Evolutionary conservation across 2,888 invertebrate species (phyloP).

Genomic region (Schrankia costaestrigalis): DNA sequence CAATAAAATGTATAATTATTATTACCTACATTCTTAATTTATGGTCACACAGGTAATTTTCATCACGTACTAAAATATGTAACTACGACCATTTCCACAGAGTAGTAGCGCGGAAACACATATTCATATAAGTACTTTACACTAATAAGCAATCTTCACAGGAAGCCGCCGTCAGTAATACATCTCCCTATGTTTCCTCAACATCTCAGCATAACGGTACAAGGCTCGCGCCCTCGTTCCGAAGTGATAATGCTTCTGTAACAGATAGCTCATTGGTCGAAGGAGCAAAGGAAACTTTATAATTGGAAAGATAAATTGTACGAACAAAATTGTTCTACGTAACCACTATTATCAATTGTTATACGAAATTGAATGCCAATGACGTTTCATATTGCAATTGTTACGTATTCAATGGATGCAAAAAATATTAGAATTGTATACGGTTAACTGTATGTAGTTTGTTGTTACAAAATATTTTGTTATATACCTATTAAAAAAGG

Average conservation of each 20-base stretch:
- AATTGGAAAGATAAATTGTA: slow-evolving; percentile 47
- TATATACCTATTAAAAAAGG: too few species aligned
- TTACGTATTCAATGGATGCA: background rate
- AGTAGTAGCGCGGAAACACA: slow-evolving; percentile 15
- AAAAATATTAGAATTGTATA: background rate
- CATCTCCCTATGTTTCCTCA: slow-evolving; percentile 47
- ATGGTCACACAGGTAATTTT: too few species aligned
- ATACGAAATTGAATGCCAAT: slow-evolving; percentile 17
- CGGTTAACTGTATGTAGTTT: background rate
- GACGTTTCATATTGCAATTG: slow-evolving; percentile 9
- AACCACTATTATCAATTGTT: slow-evolving; percentile 13
- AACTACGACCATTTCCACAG: slow-evolving; percentile 13
- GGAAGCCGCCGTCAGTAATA: slow-evolving; percentile 15
- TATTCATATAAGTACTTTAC: too few species aligned
- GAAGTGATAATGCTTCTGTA: slow-evolving; percentile 64
- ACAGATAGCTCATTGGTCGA: slow-evolving; percentile 45
- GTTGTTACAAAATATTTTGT: too few species aligned
- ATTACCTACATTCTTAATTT: too few species aligned
- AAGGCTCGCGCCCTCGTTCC: slow-evolving; percentile 53
- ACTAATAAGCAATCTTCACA: slow-evolving; percentile 14
- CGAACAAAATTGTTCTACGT: slow-evolving; percentile 13
- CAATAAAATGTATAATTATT: too few species aligned
- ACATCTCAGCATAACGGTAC: slow-evolving; percentile 58
- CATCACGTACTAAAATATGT: background rate
- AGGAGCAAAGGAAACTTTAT: slow-evolving; percentile 48